Evolutionary conservation across 2,113 vertebrate species (phyloP).

Genomic region (Cebidichthys violaceus): DNA sequence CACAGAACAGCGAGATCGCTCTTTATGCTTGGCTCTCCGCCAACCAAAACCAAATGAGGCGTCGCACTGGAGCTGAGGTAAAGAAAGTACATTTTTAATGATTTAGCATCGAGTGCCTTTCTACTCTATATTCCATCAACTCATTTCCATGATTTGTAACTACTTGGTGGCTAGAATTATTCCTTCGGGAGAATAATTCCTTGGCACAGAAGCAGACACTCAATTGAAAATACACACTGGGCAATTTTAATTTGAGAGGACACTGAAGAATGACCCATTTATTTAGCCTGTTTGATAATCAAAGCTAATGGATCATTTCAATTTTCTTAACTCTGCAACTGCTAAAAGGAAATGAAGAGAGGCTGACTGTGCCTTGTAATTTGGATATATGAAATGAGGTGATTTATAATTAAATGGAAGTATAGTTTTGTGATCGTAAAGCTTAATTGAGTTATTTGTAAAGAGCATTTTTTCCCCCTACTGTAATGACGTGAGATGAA

Average conservation of each 20-base stretch:
- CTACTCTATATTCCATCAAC: constrained; percentile 76
- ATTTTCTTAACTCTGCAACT: constrained; percentile 68
- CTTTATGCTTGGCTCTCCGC: constrained; percentile 51
- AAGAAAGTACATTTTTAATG: constrained; percentile 75
- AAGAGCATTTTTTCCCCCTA: neutral
- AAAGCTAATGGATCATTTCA: constrained; percentile 76
- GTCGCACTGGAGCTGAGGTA: constrained; percentile 62
- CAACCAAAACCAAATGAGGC: constrained; percentile 59
- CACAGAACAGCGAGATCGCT: constrained; percentile 22
- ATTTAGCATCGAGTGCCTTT: constrained; percentile 76
- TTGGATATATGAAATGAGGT: constrained; percentile 58
- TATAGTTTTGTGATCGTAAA: constrained; percentile 29
- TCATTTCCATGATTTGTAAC: constrained; percentile 84
- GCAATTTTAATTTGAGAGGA: constrained; percentile 79
- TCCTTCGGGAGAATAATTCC: constrained; percentile 74
- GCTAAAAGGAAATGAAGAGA: constrained; percentile 56
- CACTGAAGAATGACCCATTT: constrained; percentile 76
- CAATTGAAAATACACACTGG: constrained; percentile 75
- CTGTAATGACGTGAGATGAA: constrained; percentile 2
- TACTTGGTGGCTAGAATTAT: constrained; percentile 73
- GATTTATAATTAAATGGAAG: constrained; percentile 59
- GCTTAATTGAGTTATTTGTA: constrained; percentile 30
- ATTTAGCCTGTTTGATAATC: constrained; percentile 78
- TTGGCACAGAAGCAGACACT: constrained; percentile 69
- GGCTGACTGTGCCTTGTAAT: constrained; percentile 53